Base-by-base conservation (phyloP, 2,888 invertebrate genomes). In the Serrognathus titanus region DNA sequence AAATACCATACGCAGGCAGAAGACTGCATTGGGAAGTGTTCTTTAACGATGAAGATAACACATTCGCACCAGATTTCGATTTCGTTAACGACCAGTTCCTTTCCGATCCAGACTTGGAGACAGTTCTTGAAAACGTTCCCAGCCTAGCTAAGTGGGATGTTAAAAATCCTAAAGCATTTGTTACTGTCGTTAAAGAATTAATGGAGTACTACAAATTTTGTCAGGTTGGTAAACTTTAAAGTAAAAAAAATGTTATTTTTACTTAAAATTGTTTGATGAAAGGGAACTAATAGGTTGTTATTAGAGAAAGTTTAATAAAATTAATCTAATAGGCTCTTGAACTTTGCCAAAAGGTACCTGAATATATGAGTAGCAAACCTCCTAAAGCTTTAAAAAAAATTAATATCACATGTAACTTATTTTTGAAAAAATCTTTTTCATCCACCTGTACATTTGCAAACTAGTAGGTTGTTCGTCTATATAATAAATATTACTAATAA, bases 21-120 rank as follows among this genome's bases (percentile, higher is more conserved):
- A 80, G 79, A 58, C 72, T 90, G 3, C 81, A 81, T 63, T 89
- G 89, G 88, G 86, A 88, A 69, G 79, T 90, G 10, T 77, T 88
- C 57, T 90, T 90, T 75, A 85, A 88, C 71, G 76, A 74, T 10
- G 72, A 76, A 49, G 70, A 75, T 59, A 62, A 68, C 31, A 57
- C 55, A 9, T 83, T 85, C 68, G 85, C 89, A 4, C 89, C 90
- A 1, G 90, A 90, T 72, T 89, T 90, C 70, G 81, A 86, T 66
- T 89, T 90, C 74, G 83, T 87, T 63, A 87, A 89, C 72, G 83
- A 85, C 40, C 79, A 77, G 48, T 90, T 90, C 73, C 74, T 85
- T 24, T 80, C 78, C 52, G 83, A 83, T 70, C 78, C 84, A 45
- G 82, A 85, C 69, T 75, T 81, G 53, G 76, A 83, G 51, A 76